These are phyloP conservation scores for Xyrauchen texanus DNA, from an alignment of 2,113 vertebrate genomes.

Conservation along the genomic window DNA sequence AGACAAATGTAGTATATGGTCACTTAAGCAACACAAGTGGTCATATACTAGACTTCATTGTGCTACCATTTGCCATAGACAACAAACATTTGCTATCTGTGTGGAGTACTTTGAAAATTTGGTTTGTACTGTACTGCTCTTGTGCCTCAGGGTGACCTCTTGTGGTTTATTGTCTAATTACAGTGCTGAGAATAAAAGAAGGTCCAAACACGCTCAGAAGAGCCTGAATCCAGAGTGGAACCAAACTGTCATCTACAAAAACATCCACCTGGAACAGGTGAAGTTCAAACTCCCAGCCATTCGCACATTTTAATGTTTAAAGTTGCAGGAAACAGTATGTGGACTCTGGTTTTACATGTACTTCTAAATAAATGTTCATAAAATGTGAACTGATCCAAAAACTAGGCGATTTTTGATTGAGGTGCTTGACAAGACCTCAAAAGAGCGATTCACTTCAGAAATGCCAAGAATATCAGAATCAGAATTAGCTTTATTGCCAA, in stretches of 20 bases:
- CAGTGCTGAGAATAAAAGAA: conserved; percentile 95
- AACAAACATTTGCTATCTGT: neutral
- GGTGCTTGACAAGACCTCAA: no score
- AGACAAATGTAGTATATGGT: conserved; percentile 11
- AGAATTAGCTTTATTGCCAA: no score
- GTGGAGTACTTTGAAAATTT: neutral
- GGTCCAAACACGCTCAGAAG: conserved; percentile 91
- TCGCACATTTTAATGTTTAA: neutral
- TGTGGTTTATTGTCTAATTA: conserved; percentile 61
- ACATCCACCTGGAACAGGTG: conserved; percentile 95
- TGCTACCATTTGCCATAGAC: conserved; percentile 26
- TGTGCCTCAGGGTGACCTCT: conserved; percentile 35
- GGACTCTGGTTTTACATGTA: no score
- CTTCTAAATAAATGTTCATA: no score
- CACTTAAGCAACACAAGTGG: neutral
- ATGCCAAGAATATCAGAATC: no score
- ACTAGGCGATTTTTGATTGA: no score
- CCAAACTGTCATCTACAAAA: conserved; percentile 99
- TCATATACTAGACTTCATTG: conserved; percentile 25
- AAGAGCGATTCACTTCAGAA: no score
- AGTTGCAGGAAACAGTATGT: no score
- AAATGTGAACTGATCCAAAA: no score
- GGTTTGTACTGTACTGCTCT: no score
- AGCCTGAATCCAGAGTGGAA: conserved; percentile 98
- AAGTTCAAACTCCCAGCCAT: neutral